phyloP scores from a whole-genome alignment of 92 coral and sea anemone genomes.

The Paragorgia papillata region DNA sequence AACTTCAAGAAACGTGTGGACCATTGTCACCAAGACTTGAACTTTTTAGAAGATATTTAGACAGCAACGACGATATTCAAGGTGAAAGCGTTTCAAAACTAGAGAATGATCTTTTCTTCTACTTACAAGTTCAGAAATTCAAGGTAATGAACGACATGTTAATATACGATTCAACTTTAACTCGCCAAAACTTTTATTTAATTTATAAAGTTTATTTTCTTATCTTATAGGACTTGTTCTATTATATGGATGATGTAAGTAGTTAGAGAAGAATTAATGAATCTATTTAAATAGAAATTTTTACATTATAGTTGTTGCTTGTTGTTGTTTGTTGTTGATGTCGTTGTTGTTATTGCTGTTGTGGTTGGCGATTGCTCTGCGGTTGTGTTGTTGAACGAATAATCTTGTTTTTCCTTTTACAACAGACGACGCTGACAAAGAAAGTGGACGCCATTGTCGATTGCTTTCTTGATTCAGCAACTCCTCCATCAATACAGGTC shows the following conservation, averaged over 20 bases:
- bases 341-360: neutral
- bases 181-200: too few species aligned
- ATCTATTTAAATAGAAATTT: neutral
- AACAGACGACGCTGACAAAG: conserved; percentile 75
- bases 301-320: neutral
- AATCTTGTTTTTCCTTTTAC: neutral
- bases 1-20: conserved; percentile 83
- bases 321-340: neutral
- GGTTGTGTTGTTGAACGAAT: too few species aligned
- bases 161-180: too few species aligned
- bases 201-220: too few species aligned
- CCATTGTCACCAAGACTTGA: conserved; percentile 82
- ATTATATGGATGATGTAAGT: conserved; percentile 95
- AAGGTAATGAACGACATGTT: conserved; percentile 59
- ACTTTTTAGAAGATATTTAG: conserved; percentile 81
- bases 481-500: conserved; percentile 99
- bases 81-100: conserved; percentile 70
- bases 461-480: conserved; percentile 97
- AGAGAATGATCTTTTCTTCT: conserved; percentile 84
- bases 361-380: neutral
- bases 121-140: conserved; percentile 92
- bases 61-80: conserved; percentile 87
- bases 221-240: conserved; percentile 77
- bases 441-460: conserved; percentile 94
- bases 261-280: neutral